These are phyloP conservation scores for Neoaliturus tenellus DNA, from an alignment of 2,888 invertebrate species.

Conservation along the genomic window DNA sequence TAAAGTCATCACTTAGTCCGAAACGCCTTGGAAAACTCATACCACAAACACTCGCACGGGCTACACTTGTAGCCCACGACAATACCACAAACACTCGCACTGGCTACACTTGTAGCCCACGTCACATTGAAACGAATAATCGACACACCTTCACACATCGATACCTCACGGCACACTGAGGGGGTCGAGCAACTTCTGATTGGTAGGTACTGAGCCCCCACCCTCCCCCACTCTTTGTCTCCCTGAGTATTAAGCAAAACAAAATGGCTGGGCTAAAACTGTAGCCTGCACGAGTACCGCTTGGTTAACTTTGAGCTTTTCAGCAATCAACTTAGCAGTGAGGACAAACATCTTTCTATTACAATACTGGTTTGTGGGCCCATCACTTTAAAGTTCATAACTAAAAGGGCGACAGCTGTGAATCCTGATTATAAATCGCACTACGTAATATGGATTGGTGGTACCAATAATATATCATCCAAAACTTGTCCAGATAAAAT, in stretches of 20 bases:
- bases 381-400: no score
- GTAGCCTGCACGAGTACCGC: conserved; percentile 11
- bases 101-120: conserved; percentile 38
- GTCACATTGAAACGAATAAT: background rate
- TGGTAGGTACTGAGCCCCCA: conserved; percentile 8
- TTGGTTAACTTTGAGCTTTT: background rate
- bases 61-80: no score
- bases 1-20: conserved; percentile 11
- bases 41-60: conserved; percentile 44
- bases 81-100: conserved; percentile 50
- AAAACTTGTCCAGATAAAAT: no score
- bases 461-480: no score
- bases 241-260: background rate
- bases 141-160: background rate
- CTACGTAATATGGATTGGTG: no score
- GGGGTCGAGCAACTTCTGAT: background rate
- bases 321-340: no score
- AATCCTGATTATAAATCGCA: no score
- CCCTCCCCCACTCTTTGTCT: background rate
- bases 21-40: conserved; percentile 41
- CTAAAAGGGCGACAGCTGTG: no score
- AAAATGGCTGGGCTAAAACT: conserved; percentile 17
- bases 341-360: no score
- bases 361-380: no score
- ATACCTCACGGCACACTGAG: background rate